Percentiles rank a stretch among this genome's conserved stretches.
phyloP scores from a whole-genome alignment of 2,797 vertebrate genomes.

The Sternarchorhynchus goeldii region DNA sequence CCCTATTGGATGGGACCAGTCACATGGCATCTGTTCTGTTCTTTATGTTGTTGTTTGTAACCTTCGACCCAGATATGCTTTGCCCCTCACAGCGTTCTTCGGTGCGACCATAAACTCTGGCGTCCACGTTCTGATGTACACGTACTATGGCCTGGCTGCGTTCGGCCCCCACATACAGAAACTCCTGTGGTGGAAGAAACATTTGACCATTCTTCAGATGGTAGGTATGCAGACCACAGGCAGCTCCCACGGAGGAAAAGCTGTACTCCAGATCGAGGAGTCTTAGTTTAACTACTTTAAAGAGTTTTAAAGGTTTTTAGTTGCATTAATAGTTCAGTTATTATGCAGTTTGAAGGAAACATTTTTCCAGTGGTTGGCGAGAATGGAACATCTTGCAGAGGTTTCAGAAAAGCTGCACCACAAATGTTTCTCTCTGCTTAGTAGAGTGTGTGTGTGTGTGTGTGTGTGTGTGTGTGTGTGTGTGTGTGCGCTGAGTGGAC shows the following conservation, averaged over 20 bases:
- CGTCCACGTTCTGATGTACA: conserved; percentile 97
- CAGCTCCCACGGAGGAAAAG: too few species aligned
- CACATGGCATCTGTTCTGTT: background rate
- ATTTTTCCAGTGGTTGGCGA: background rate
- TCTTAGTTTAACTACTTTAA: background rate
- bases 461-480: conserved; percentile 75
- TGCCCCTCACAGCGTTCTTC: conserved; percentile 85
- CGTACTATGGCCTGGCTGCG: conserved; percentile 94
- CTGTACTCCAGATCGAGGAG: background rate
- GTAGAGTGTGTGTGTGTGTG: conserved; percentile 5
- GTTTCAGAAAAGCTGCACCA: background rate
- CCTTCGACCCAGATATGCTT: conserved; percentile 2
- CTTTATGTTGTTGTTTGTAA: background rate
- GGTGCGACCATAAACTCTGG: conserved; percentile 94
- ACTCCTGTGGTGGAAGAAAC: conserved; percentile 98
- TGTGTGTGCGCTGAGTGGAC: too few species aligned
- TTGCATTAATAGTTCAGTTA: too few species aligned
- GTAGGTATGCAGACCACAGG: conserved; percentile 70
- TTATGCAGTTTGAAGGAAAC: too few species aligned
- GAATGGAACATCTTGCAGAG: background rate
- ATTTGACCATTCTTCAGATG: conserved; percentile 97
- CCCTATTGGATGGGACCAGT: background rate
- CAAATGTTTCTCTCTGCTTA: background rate
- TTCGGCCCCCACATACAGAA: conserved; percentile 96
- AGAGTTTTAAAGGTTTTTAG: too few species aligned